Conservation (phyloP, 2,113 vertebrate species). For the Donacobius atricapilla region DNA sequence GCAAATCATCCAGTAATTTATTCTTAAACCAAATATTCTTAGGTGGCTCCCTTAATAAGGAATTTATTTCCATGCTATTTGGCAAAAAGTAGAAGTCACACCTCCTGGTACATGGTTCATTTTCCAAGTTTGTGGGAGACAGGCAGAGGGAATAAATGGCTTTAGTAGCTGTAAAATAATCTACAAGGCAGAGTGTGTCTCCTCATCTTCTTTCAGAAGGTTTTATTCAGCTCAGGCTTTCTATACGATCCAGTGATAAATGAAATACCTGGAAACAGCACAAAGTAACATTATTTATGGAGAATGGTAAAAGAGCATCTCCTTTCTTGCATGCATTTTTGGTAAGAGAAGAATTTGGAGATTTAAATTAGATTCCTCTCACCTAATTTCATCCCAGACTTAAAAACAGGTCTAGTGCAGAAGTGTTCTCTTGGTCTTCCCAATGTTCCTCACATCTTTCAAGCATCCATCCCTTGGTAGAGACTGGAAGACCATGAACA, state of each 20-base stretch:
- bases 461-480: neutral
- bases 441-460: neutral
- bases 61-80: constrained; percentile 2
- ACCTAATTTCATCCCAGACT: neutral
- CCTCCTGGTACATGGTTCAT: neutral
- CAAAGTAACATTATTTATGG: constrained; percentile 55
- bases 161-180: constrained; percentile 30
- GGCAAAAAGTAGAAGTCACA: neutral
- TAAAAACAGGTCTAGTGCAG: neutral
- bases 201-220: constrained; percentile 25
- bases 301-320: neutral
- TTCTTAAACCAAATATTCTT: neutral
- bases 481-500: neutral
- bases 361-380: constrained; percentile 16
- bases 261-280: constrained; percentile 15
- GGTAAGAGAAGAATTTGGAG: neutral
- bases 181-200: constrained; percentile 18
- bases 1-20: neutral
- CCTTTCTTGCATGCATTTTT: neutral
- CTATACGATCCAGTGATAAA: constrained; percentile 32
- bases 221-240: constrained; percentile 56
- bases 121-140: constrained; percentile 14
- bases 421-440: neutral
- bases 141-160: neutral
- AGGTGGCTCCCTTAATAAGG: neutral